Conservation (phyloP, 1,140 invertebrate species). For the Drosophila pachea region DNA sequence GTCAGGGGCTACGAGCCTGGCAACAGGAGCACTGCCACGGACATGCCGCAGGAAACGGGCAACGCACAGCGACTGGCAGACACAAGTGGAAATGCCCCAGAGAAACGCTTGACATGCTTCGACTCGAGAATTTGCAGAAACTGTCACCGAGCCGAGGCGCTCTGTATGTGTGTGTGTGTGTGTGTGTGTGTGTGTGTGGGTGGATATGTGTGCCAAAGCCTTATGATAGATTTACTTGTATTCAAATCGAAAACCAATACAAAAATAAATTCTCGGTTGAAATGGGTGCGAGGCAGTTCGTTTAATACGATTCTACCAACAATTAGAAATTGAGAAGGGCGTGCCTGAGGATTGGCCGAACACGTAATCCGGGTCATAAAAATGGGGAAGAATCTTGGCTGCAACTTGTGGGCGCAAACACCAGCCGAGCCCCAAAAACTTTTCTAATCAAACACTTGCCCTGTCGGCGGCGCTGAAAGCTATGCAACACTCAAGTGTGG, state of each 20-base stretch:
- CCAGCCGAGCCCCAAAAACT: slow-evolving; percentile 25
- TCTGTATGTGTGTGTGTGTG: neutral
- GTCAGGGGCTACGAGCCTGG: slow-evolving; percentile 9
- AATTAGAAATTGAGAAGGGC: slow-evolving; percentile 33
- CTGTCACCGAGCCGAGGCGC: neutral
- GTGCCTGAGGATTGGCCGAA: slow-evolving; percentile 10
- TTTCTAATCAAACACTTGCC: slow-evolving; percentile 74
- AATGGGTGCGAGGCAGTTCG: slow-evolving; percentile 4
- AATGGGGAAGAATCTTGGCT: slow-evolving; percentile 50
- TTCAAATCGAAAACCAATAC: slow-evolving; percentile 15
- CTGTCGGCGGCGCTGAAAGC: slow-evolving; percentile 34
- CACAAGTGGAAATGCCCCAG: neutral
- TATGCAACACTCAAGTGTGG: slow-evolving; percentile 22
- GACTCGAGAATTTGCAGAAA: slow-evolving; percentile 27
- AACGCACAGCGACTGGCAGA: slow-evolving; percentile 4
- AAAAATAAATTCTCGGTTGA: slow-evolving; percentile 14
- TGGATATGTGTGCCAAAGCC: slow-evolving; percentile 10
- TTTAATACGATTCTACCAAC: slow-evolving; percentile 21
- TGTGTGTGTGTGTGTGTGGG: slow-evolving; percentile 13
- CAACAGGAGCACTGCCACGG: slow-evolving; percentile 2
- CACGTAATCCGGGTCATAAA: slow-evolving; percentile 38
- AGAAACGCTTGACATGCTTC: slow-evolving; percentile 28
- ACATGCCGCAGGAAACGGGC: slow-evolving; percentile 20
- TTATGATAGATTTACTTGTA: slow-evolving; percentile 36
- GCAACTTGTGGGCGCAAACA: slow-evolving; percentile 49